Evolutionary conservation across 2,888 invertebrate genomes (phyloP).

Genomic region (Drosophila barbarae): DNA sequence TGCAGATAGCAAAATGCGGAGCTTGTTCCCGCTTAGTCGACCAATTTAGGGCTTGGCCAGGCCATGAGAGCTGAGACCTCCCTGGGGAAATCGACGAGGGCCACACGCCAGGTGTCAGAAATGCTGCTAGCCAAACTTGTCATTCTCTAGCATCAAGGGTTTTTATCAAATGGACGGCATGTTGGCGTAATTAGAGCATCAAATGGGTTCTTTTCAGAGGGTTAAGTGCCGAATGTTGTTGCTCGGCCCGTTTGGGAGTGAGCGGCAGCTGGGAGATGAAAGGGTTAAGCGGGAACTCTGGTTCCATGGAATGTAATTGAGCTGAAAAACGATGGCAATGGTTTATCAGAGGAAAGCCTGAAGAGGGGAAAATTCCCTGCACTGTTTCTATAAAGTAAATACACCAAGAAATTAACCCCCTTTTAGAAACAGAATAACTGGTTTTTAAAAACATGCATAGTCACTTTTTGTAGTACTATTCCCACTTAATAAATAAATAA

Average conservation of each 20-base stretch:
- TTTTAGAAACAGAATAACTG: not conserved
- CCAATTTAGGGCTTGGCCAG: constrained; percentile 7
- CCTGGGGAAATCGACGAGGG: constrained; percentile 47
- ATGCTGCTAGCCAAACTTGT: constrained; percentile 50
- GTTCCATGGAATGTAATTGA: constrained; percentile 9
- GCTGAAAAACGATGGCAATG: constrained; percentile 13
- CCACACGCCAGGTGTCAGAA: constrained; percentile 67
- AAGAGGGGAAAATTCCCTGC: not conserved
- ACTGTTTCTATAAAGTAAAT: not conserved
- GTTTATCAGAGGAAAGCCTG: not conserved
- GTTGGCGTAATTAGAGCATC: constrained; percentile 60
- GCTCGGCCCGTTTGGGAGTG: not conserved
- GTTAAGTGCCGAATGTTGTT: constrained; percentile 55
- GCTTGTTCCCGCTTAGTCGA: constrained; percentile 41
- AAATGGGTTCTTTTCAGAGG: constrained; percentile 30
- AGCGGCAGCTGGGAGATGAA: constrained; percentile 3
- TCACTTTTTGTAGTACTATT: not conserved
- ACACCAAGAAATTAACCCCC: not conserved
- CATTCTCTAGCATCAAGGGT: constrained; percentile 44
- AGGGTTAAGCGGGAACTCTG: constrained; percentile 14
- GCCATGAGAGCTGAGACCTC: constrained; percentile 20
- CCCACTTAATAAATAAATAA: not conserved
- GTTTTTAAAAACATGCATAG: not conserved
- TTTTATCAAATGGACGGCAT: constrained; percentile 49
- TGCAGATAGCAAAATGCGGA: constrained; percentile 37